Base-by-base conservation (phyloP, 2,797 vertebrate genomes). In the Liparis tanakae region DNA sequence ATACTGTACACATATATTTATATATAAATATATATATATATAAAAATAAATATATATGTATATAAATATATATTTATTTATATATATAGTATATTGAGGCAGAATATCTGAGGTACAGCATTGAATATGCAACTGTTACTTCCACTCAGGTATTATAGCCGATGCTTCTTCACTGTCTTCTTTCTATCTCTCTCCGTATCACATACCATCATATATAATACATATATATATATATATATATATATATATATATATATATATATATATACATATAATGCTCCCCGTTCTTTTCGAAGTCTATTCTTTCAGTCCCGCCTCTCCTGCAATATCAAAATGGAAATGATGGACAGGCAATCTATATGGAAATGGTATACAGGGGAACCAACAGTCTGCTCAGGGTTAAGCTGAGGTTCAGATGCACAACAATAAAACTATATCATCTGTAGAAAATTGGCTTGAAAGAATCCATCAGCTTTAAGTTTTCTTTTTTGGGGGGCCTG, bases 311-410 rank as follows among this genome's bases (percentile, higher is more conserved):
- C 80, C 81, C 37, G 30, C 72, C 76, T 81, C 67, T 76, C 80
- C 80, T 56, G 75, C 74, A 84, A 82, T 82, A 92, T 92, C 88
- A 90, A 85, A 94, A 94, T 93, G 87, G 89, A 95, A 94, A 93
- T 91, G 90, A 92, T 82, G 81, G 91, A 91, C 87, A 91, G 84
- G 86, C 91, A 90, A 93, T 95, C 90, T 95, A 93, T 94, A 95
- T 94, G 94, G 87, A 93, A 94, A 95, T 94, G 70, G 73, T 83
- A 80, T 81, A 91, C 80, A 83, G 85, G 84, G 92, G 74, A 84
- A 79, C 55, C 37, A 76, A 64, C 70, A 74, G 55, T 75, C 67
- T 74, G 66, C 72, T 82, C 57, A 13, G 71, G 67, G 60, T 79
- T 88, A 87, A 85, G 87, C 69, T 72, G 70, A 20, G 46, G 64